Evolutionary conservation across 2,888 invertebrate genomes (phyloP), one percentile per base, ranked within the genome.

Genomic region (Pseudanteris insignis): DNA sequence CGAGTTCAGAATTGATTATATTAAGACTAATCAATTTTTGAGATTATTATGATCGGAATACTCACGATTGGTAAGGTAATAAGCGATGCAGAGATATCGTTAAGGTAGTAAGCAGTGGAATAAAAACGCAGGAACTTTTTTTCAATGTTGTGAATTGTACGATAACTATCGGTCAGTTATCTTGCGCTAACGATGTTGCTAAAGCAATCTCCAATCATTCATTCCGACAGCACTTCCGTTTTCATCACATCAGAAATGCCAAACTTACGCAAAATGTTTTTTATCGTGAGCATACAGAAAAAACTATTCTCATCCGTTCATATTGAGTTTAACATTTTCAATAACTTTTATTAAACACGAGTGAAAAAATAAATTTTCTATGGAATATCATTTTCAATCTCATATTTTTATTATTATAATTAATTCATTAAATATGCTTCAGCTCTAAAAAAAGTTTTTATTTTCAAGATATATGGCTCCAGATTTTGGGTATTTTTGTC

Each of bases 151-250:
- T 67, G 72, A 75, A 76, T 75, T 75, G 73, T 73, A 72, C 72
- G 76, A 76, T 77, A 69, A 69, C 68, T 76, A 76, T 76, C 77
- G 67, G 44, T 64, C 59, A 64, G 69, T 68, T 75, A 74, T 73
- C 71, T 75, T 67, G 67, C 74, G 74, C 72, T 77, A 77, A 77
- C 74, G 74, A 61, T 55, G 53, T 59, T 51, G 40, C 53, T 61
- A 44, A 55, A 55, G 41, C 43, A 55, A 61, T 61, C 36, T 48
- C 36, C 46, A 47, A 47, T 57, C 57, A 57, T 57, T 61, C 51
- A 47, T 57, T 46, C 57, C 51, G 62, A 51, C 51, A 47, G 62
- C 41, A 62, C 29, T 62, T 62, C 55, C 62, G 54, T 43, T 60
- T 54, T 54, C 41, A 40, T 48, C 2, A 26, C 37, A 54, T 48